phyloP scores from a whole-genome alignment of 1,140 invertebrate species.

The Mya arenaria region DNA sequence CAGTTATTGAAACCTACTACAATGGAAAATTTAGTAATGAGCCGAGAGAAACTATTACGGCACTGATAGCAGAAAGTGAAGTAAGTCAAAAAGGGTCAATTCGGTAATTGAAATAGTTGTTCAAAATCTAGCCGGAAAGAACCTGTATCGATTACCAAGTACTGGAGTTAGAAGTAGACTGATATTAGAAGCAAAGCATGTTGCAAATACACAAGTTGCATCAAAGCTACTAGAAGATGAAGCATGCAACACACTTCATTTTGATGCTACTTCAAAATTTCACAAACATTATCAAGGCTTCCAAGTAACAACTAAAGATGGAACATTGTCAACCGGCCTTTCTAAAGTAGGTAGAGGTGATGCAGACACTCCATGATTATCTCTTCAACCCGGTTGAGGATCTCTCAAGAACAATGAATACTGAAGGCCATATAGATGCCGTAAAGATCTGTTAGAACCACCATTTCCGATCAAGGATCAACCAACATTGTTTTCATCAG shows the following conservation, averaged over 20 bases:
- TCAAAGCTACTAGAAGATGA: neutral
- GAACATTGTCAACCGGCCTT: neutral
- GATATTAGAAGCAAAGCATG: neutral
- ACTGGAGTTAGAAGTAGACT: neutral
- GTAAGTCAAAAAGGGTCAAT: slow-evolving; percentile 9
- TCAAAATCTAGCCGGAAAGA: neutral
- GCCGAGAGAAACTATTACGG: slow-evolving; percentile 4
- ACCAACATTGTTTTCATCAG: neutral
- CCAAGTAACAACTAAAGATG: slow-evolving; percentile 4
- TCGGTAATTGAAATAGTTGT: neutral
- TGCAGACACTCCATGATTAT: neutral
- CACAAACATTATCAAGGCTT: slow-evolving; percentile 8
- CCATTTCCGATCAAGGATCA: slow-evolving; percentile 31
- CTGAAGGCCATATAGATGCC: neutral
- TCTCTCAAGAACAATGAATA: neutral
- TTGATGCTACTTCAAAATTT: slow-evolving; percentile 1
- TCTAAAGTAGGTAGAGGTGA: neutral
- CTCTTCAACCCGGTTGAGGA: neutral
- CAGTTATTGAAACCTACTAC: slow-evolving; percentile 20
- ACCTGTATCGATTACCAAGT: neutral
- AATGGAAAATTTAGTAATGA: slow-evolving; percentile 19
- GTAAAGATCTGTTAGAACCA: neutral
- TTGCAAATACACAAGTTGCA: neutral
- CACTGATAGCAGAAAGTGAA: neutral
- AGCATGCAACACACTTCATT: neutral